Base-by-base conservation (phyloP, 37 sponge, comb jelly and placozoan species). In the Diacarnus erythraeanus region DNA sequence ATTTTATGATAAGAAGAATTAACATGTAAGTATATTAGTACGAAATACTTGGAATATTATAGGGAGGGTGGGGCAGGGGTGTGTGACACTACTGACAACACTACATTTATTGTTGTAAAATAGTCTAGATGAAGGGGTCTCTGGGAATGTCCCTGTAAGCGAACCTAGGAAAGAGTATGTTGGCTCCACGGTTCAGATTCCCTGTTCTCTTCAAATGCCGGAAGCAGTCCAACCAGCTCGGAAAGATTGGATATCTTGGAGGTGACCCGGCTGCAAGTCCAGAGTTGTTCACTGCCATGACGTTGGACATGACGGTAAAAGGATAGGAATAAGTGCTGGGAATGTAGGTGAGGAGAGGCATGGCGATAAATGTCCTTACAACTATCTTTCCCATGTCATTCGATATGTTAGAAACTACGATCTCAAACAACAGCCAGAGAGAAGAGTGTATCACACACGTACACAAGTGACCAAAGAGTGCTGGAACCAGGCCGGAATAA, bases 401-500 rank as follows among this genome's bases (percentile, higher is more conserved):
- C 18, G 76, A 30, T 33, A 56, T 35, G 67, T 65, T 69, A 26
- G 61, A 18, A 22, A 67, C 59, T 2, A 68, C 35, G 10, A 68
- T 31, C 25, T 83, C 84, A 27, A 75, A 65, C 41, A 39, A 31
- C 1, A 83, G 23, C 77, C 76, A 83, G 9, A 83, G 10, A 22
- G 77, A 57, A 0, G 66, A 38, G 29, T 82, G 59, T 15, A 90
- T 58, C 17, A 80, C 2, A 27, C 57, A 39, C 0, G 39, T 33
- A 35, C 43, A 37, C 17, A 86, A 41, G 22, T 70, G 61, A 20
- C 66, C 44, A 18, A 85, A 44, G 26, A 85, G 57, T 26, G 77
- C 82, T 22, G 91, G 91, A 31, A 63, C 60, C 8, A 90, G 26
- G 0, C 91, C 91, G 0, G 71, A 2, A 41, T 82, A 90, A 42